Base-by-base conservation (phyloP, 2,888 invertebrate genomes). In the Diogma glabrata region DNA sequence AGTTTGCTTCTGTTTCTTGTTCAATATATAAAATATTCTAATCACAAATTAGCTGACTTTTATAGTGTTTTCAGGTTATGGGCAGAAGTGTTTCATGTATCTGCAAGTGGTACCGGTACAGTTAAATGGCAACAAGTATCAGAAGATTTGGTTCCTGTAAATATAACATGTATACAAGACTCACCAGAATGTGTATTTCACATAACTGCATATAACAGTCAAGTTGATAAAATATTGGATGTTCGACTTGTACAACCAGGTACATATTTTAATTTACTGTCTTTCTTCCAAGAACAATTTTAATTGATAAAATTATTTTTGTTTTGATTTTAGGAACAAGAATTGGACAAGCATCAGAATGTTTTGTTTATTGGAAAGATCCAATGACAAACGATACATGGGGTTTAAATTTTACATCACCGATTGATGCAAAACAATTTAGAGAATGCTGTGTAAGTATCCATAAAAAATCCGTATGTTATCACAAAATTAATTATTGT, bases 321-420 rank as follows among this genome's bases (percentile, higher is more conserved):
- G n/a, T n/a, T n/a, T n/a, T n/a, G n/a, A n/a, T 72, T 75, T 22
- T 68, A 93, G 95, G 94, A 53, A 96, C 95, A 51, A 82, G 94
- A 60, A 90, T 97, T 67, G 94, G 94, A 19, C 95, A 95, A 73
- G 95, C 95, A 38, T 95, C 95, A 33, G 96, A 96, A 76, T 95
- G 96, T 72, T 97, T 97, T 73, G 91, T 96, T 53, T 96, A 96
- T 72, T 96, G 96, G 96, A 92, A 93, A 70, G 96, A 96, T 73
- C 87, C 92, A 47, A 88, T 90, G 84, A 91, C 90, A 63, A 90
- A 89, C 71, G 93, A 93, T 71, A 96, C 96, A 40, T 97, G 96
- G 96, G 96, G 96, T 54, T 79, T 96, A 58, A 97, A 96, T 73
- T 97, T 97, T 68, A 95, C 95, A 51, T 94, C 94, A 52, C 89